Base-by-base conservation (phyloP, 2,113 vertebrate species). In the Holacanthus passer region DNA sequence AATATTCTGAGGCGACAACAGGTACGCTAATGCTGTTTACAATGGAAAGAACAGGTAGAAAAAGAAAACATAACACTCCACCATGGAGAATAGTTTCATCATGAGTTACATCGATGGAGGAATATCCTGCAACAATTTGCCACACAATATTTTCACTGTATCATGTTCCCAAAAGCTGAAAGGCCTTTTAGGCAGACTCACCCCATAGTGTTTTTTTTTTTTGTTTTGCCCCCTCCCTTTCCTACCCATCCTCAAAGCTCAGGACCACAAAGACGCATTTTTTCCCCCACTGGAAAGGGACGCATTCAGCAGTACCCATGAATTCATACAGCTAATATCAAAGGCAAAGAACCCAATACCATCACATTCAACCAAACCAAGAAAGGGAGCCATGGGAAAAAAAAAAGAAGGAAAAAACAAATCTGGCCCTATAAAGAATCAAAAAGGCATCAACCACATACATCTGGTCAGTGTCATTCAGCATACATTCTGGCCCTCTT, bases 401-500 rank as follows among this genome's bases (percentile, higher is more conserved):
- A 87, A 67, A 45, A 93, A 87, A 63, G 41, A 87, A 3, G 94
- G 92, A 91, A 94, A 95, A 93, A 94, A 89, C 90, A 94, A 95
- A 94, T 94, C 92, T 95, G 91, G 90, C 95, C 94, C 94, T 92
- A 93, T 89, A 94, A 93, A 90, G 93, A 92, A 93, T 94, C 93
- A 93, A 94, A 72, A 93, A 96, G 96, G 96, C 95, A 96, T 97
- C 93, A 95, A 95, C 96, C 95, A 95, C 85, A 82, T 77, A 87
- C 71, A 81, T 95, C 93, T 84, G 90, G 94, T 95, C 92, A 93
- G 95, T 96, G 92, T 90, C 69, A 94, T 91, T 93, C 92, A 91
- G 91, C 95, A 95, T 97, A 97, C 96, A 97, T 97, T 96, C 96
- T 95, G 96, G 96, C 96, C 95, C 95, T 96, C 95, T 91, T 84